Conservation (phyloP, 2,797 vertebrate genomes). For the Sternotherus odoratus region DNA sequence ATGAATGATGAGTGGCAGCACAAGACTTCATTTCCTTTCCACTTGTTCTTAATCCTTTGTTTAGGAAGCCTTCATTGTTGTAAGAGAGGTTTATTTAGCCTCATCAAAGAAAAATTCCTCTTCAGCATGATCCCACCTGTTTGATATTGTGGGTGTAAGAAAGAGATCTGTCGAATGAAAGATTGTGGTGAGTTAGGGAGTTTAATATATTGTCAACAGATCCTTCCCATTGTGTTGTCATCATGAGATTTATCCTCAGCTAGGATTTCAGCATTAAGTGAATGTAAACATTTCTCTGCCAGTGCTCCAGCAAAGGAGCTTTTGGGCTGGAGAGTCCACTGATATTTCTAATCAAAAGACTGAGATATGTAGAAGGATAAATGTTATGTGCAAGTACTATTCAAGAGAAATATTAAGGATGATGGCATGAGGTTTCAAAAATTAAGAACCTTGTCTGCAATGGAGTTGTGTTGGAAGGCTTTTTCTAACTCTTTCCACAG, state of each 20-base stretch:
- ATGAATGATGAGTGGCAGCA: constrained; percentile 69
- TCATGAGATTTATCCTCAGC: background rate
- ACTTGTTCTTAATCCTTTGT: constrained; percentile 72
- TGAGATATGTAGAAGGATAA: background rate
- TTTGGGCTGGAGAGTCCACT: background rate
- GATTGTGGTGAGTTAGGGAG: background rate
- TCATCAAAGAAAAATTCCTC: constrained; percentile 46
- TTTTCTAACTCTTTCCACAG: background rate
- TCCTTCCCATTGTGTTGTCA: background rate
- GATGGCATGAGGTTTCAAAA: background rate
- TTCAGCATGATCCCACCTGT: constrained; percentile 4
- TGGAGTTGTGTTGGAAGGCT: background rate
- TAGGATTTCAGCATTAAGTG: background rate
- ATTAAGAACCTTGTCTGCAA: background rate
- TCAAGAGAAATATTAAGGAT: background rate
- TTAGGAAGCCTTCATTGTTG: constrained; percentile 60
- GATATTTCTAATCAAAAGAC: background rate
- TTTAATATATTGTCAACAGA: background rate
- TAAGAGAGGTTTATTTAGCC: constrained; percentile 70
- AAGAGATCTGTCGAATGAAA: constrained; percentile 2
- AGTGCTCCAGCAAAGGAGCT: background rate
- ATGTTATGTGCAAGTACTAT: background rate
- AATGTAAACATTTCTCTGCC: background rate
- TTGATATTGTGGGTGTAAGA: constrained; percentile 9
- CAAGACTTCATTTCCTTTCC: constrained; percentile 54